These are phyloP conservation scores for Drosophila kanapiae DNA, from an alignment of 1,140 invertebrate genomes.

Conservation along the genomic window DNA sequence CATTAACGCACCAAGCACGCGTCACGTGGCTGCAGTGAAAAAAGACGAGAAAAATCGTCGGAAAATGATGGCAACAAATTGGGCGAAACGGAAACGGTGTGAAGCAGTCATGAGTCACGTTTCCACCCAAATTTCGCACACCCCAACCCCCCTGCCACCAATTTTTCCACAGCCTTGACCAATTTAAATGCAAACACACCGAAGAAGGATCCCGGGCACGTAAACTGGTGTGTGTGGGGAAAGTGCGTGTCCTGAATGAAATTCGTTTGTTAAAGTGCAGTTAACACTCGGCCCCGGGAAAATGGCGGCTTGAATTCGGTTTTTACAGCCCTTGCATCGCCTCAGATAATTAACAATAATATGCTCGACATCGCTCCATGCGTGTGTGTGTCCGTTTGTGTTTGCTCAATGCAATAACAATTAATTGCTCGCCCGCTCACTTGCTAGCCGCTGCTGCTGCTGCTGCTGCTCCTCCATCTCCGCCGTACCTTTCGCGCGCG, in stretches of 20 bases:
- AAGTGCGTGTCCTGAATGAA: conserved; percentile 58
- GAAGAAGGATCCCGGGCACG: conserved; percentile 42
- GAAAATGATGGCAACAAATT: conserved; percentile 68
- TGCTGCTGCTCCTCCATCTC: too few species aligned
- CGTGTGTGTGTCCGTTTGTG: conserved; percentile 22
- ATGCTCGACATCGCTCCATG: conserved; percentile 22
- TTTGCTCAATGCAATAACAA: conserved; percentile 65
- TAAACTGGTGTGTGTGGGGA: conserved; percentile 7
- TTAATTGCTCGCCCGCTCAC: conserved; percentile 46
- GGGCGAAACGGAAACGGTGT: conserved; percentile 47
- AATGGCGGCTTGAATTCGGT: conserved; percentile 42
- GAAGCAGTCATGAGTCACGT: conserved; percentile 15
- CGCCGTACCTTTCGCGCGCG: conserved; percentile 16
- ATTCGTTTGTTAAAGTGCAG: conserved; percentile 67
- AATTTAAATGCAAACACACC: conserved; percentile 62
- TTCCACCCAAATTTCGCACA: not conserved
- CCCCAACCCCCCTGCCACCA: not conserved
- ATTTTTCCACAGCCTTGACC: conserved; percentile 60
- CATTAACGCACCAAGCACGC: conserved; percentile 54
- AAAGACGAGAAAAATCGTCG: conserved; percentile 7
- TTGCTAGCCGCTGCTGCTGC: not conserved
- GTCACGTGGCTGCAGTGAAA: conserved; percentile 53
- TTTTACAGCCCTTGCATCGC: conserved; percentile 48
- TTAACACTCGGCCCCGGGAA: conserved; percentile 56
- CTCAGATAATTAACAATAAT: conserved; percentile 80